Percentiles rank a stretch among this genome's conserved stretches.
These are phyloP conservation scores for Dipodomys spectabilis DNA, from an alignment of 2,113 vertebrate species.

Conservation along the genomic window DNA sequence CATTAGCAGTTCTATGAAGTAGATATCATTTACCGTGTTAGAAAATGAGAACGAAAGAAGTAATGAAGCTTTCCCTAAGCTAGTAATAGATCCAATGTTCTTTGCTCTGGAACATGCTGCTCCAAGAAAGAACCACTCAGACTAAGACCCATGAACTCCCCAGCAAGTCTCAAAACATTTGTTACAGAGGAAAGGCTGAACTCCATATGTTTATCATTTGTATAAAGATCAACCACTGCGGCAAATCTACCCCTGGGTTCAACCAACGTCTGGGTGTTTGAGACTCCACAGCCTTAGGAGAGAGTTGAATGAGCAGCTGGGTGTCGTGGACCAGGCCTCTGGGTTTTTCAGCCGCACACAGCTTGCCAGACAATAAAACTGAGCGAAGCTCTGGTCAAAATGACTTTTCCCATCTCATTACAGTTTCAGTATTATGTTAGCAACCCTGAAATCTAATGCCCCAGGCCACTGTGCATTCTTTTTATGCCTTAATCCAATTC, in stretches of 20 bases:
- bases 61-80: background rate
- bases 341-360: background rate
- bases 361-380: background rate
- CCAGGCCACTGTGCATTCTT: background rate
- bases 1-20: background rate
- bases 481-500: background rate
- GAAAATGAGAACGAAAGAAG: background rate
- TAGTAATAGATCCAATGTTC: background rate
- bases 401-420: background rate
- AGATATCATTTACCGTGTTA: background rate
- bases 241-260: background rate
- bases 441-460: background rate
- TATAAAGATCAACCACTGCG: background rate
- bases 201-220: background rate
- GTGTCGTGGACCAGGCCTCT: background rate
- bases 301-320: background rate
- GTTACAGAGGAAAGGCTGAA: background rate
- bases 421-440: background rate
- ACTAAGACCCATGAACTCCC: background rate
- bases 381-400: slow-evolving; percentile 28
- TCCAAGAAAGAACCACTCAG: background rate
- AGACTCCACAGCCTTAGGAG: background rate
- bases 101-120: background rate
- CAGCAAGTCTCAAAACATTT: slow-evolving; percentile 17
- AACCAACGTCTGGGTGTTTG: background rate